phyloP scores from a whole-genome alignment of 2,113 vertebrate genomes.

The Anolis carolinensis region DNA sequence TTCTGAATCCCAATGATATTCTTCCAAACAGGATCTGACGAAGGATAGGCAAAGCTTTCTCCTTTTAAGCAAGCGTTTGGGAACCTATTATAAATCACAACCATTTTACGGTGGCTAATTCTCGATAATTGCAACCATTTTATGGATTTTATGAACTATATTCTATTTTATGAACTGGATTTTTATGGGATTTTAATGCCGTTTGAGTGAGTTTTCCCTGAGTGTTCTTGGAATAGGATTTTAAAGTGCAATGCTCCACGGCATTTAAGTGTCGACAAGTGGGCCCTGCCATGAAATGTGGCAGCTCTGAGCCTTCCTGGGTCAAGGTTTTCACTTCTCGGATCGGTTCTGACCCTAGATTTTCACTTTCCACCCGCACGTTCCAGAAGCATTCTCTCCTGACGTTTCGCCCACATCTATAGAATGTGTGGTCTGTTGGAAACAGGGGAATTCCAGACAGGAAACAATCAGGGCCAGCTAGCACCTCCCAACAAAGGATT shows the following conservation, averaged over 20 bases:
- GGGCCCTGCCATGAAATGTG: neutral
- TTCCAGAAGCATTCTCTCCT: no score
- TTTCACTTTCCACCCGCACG: no score
- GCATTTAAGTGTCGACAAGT: neutral
- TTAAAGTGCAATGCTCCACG: neutral
- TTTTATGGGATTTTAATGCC: conserved; percentile 2
- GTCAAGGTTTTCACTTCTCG: no score
- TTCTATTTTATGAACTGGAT: conserved; percentile 26
- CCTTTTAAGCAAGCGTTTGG: neutral
- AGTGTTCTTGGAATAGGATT: neutral
- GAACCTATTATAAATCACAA: neutral
- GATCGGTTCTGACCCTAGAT: no score
- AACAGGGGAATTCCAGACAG: no score
- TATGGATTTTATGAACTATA: conserved; percentile 4
- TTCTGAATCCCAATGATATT: no score
- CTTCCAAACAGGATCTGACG: neutral
- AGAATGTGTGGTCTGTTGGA: no score
- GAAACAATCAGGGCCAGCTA: no score
- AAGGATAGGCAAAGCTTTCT: neutral
- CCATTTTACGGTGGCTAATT: neutral
- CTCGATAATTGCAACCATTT: neutral
- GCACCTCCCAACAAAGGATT: no score
- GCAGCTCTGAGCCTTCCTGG: neutral
- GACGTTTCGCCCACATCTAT: no score
- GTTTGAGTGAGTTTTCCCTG: neutral